Evolutionary conservation across 1,140 invertebrate species (phyloP).

Genomic region (Heliconius hewitsoni): DNA sequence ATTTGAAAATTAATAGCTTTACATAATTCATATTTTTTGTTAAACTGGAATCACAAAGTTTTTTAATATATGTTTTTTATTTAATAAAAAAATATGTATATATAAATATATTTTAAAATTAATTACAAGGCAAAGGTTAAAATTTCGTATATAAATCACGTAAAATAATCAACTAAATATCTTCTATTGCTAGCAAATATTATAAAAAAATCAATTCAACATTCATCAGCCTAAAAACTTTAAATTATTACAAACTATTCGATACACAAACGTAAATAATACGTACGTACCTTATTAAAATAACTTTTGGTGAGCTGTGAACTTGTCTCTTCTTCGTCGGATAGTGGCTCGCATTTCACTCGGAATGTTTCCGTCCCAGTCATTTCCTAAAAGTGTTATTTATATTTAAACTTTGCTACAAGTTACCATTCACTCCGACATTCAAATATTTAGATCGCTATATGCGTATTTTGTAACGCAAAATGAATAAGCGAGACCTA

Average conservation of each 20-base stretch:
- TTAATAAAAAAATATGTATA: too few species aligned
- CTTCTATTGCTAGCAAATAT: too few species aligned
- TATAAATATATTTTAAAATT: too few species aligned
- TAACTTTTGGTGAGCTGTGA: conserved; percentile 51
- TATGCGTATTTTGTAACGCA: background rate
- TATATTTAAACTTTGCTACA: background rate
- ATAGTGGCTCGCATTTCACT: conserved; percentile 67
- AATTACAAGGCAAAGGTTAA: too few species aligned
- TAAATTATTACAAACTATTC: background rate
- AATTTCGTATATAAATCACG: too few species aligned
- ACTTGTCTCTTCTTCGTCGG: conserved; percentile 61
- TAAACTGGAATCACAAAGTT: too few species aligned
- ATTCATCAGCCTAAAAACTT: background rate
- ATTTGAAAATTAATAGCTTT: too few species aligned
- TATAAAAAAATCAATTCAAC: too few species aligned
- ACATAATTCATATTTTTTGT: background rate
- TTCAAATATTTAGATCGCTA: background rate
- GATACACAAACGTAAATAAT: background rate
- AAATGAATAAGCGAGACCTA: conserved; percentile 7
- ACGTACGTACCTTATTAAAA: conserved; percentile 47
- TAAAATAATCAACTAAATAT: too few species aligned
- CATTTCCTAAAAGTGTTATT: conserved; percentile 59
- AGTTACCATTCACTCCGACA: background rate
- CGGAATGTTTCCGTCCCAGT: conserved; percentile 50
- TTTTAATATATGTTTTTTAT: too few species aligned